phyloP scores from a whole-genome alignment of 2,888 invertebrate genomes.

The Drosophila quinaria region DNA sequence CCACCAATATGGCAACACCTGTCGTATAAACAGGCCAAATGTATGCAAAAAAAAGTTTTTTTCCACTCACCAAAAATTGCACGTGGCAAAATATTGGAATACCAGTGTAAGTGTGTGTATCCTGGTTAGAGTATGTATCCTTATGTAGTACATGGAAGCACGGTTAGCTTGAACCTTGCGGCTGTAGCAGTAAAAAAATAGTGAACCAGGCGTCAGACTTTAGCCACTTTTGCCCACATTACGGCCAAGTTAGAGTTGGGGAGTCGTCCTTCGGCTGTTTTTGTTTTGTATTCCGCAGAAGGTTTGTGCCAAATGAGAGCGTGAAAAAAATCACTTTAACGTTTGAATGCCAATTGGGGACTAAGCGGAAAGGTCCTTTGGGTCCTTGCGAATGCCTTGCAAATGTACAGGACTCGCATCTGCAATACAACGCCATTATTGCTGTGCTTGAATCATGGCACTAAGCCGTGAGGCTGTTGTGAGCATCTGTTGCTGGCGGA shows the following conservation, averaged over 20 bases:
- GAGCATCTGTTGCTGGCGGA: constrained; percentile 79
- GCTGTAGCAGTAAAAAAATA: constrained; percentile 39
- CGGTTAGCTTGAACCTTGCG: constrained; percentile 8
- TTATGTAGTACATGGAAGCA: constrained; percentile 10
- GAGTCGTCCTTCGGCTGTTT: constrained; percentile 13
- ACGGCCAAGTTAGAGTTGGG: constrained; percentile 2
- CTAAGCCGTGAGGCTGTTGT: constrained; percentile 77
- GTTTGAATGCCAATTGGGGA: constrained; percentile 80
- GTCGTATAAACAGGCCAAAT: constrained; percentile 65
- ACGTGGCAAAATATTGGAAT: constrained; percentile 48
- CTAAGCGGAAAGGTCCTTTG: constrained; percentile 13
- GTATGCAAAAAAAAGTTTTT: constrained; percentile 39
- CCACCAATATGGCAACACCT: constrained; percentile 77
- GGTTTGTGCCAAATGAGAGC: constrained; percentile 66
- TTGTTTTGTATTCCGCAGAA: constrained; percentile 67
- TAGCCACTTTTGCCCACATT: constrained; percentile 13
- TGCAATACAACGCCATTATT: constrained; percentile 48
- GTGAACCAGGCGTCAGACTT: constrained; percentile 7
- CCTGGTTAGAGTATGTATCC: constrained; percentile 12
- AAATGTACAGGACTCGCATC: constrained; percentile 21
- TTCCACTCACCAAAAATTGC: constrained; percentile 53
- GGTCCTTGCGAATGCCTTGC: constrained; percentile 23
- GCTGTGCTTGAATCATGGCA: constrained; percentile 69
- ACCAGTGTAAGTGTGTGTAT: constrained; percentile 13
- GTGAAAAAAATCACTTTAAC: constrained; percentile 82